phyloP scores from a whole-genome alignment of 1,140 invertebrate species.

The Brachionus rotundiformis region DNA sequence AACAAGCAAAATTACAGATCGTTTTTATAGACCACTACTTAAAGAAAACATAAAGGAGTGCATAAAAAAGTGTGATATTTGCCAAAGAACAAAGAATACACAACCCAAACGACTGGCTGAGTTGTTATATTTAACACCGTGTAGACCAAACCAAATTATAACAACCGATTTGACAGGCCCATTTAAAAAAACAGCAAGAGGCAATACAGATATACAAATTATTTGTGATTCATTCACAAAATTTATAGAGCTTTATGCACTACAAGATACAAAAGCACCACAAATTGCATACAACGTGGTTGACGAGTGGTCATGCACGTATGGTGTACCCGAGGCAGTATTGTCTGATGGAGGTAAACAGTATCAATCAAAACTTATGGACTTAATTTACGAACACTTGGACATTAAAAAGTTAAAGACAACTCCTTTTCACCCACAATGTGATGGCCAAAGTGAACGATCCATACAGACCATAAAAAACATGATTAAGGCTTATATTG shows the following conservation, averaged over 20 bases:
- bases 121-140: neutral
- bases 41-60: neutral
- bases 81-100: neutral
- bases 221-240: neutral
- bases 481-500: neutral
- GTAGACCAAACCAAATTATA: neutral
- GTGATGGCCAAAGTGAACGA: neutral
- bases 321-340: neutral
- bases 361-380: neutral
- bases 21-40: neutral
- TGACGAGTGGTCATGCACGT: neutral
- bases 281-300: neutral
- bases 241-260: neutral
- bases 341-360: neutral
- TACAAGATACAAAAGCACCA: neutral
- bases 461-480: neutral
- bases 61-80: neutral
- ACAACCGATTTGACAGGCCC: neutral
- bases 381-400: neutral
- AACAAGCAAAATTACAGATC: slow-evolving; percentile 1
- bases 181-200: neutral
- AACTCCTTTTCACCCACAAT: slow-evolving; percentile 4
- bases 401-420: slow-evolving; percentile 2
- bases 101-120: neutral
- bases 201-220: neutral